Evolutionary conservation across 2,113 vertebrate species (phyloP).

Genomic region (Ceyx cyanopectus): DNA sequence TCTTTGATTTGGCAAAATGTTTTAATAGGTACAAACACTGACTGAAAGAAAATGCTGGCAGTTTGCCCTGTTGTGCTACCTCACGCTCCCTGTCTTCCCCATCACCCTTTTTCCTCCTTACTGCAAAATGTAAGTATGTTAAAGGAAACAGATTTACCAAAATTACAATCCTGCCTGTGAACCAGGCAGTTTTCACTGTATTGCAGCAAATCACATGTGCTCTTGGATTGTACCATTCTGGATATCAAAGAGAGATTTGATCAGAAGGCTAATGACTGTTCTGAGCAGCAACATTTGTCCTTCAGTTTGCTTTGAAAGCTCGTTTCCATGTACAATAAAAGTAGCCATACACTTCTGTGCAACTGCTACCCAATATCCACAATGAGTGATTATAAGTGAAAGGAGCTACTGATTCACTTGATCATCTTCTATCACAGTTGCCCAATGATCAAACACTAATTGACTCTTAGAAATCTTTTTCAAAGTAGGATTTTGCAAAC

Average conservation of each 20-base stretch:
- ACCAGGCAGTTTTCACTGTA: constrained; percentile 14
- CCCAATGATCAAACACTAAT: constrained; percentile 45
- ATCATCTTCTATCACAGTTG: constrained; percentile 64
- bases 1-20: constrained; percentile 1
- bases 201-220: constrained; percentile 9
- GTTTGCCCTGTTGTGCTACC: constrained; percentile 5
- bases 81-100: background rate
- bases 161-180: constrained; percentile 17
- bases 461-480: constrained; percentile 38
- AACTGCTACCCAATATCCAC: constrained; percentile 23
- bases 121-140: background rate
- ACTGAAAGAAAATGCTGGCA: background rate
- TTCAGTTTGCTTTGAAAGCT: constrained; percentile 30
- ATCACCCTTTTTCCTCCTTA: background rate
- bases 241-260: constrained; percentile 53
- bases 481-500: constrained; percentile 13
- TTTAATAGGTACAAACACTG: background rate
- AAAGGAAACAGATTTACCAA: constrained; percentile 49
- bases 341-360: constrained; percentile 53
- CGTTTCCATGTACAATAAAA: constrained; percentile 19
- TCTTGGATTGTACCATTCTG: constrained; percentile 20
- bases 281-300: constrained; percentile 11
- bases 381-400: constrained; percentile 49
- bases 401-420: constrained; percentile 62
- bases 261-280: constrained; percentile 20